Evolutionary conservation across 2,797 vertebrate genomes (phyloP), one percentile per base, ranked within the genome.

Genomic region (Typhlichthys subterraneus): DNA sequence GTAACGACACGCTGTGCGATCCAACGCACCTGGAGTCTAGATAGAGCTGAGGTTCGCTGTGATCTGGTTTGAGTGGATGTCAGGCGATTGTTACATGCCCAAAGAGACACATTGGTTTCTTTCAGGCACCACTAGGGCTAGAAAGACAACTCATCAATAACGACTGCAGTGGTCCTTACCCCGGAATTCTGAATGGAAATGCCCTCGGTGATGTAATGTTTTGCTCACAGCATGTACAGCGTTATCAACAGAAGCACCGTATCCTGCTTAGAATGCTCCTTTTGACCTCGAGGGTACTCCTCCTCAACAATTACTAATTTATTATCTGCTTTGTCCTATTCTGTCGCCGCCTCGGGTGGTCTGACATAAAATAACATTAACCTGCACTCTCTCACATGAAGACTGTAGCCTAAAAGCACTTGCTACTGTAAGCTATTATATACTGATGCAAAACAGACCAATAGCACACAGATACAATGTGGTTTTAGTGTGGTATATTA

Each of bases 281-380:
- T n/a, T 57, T 74, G 69, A 73, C 67, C 75, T 84, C 52, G 59
- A 19, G 58, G 38, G 55, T 55, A 66, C 65, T 68, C 53, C 69
- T 60, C 64, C 11, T 5, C 49, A 69, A 70, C 55, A 69, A 75
- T 62, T 15, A 45, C 67, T 12, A 63, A 60, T 75, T 65, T 64
- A 38, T 17, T 62, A 58, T 45, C 59, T 38, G 60, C 19, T 71
- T 59, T 49, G 73, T 70, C 70, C 67, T 61, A 45, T 59, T 66
- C 72, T 59, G 42, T 48, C 46, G 50, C 52, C 15, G 52, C 53
- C 15, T 59, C 66, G 17, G 61, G 52, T 58, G 45, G 76, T 75
- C 70, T 61, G 65, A 77, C 61, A 59, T 72, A 63, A 72, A 74
- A 80, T 61, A 53, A 61, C 74, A 81, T 77, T 72, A 79, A 65